These are phyloP conservation scores for Erebia epiphron DNA, from an alignment of 2,888 invertebrate genomes.

Conservation along the genomic window DNA sequence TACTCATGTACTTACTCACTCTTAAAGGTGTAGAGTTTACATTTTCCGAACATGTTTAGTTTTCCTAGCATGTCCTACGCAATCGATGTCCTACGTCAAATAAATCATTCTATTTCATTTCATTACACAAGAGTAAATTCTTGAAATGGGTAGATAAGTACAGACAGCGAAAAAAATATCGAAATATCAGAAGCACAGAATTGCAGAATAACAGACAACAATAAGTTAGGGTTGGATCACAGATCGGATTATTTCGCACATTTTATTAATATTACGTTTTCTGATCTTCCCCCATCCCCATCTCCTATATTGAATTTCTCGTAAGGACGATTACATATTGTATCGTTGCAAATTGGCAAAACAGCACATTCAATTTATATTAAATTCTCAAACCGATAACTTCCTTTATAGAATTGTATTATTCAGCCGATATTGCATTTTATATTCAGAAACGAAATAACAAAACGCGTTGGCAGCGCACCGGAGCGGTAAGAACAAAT, in stretches of 20 bases:
- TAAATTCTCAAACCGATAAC: constrained; percentile 34
- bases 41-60: too few relatives aligned
- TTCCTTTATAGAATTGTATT: constrained; percentile 34
- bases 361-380: constrained; percentile 21
- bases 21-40: too few relatives aligned
- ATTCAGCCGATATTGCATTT: constrained; percentile 41
- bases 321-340: constrained; percentile 1
- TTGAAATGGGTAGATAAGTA: too few relatives aligned
- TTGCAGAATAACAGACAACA: too few relatives aligned
- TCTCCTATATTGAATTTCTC: constrained; percentile 14
- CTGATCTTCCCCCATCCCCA: neutral
- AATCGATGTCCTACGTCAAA: too few relatives aligned
- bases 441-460: constrained; percentile 40
- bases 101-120: too few relatives aligned
- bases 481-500: constrained; percentile 39
- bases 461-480: constrained; percentile 38
- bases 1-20: too few relatives aligned
- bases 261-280: constrained; percentile 5
- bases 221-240: too few relatives aligned
- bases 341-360: constrained; percentile 20
- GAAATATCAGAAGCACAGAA: too few relatives aligned
- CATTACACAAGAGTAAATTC: too few relatives aligned
- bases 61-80: too few relatives aligned
- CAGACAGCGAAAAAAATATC: too few relatives aligned
- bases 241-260: neutral